Evolutionary conservation across 2,113 vertebrate genomes (phyloP).

Genomic region (Catharus fuscescens): DNA sequence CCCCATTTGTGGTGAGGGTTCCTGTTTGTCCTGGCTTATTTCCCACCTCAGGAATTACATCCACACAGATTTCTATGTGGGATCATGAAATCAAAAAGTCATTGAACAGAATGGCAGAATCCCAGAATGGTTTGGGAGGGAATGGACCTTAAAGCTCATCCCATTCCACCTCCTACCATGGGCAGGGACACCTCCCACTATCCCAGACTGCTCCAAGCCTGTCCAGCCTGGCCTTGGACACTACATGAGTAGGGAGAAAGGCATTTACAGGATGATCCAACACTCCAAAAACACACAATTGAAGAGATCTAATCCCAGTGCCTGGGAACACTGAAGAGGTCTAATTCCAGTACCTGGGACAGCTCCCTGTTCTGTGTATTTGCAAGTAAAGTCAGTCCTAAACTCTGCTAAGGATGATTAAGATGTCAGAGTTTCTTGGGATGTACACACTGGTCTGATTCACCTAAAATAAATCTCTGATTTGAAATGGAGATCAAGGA

Average conservation of each 20-base stretch:
- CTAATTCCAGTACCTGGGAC: neutral
- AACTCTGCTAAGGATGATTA: neutral
- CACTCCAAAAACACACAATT: too few relatives aligned
- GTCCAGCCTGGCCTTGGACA: neutral
- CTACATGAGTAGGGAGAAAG: fast-evolving
- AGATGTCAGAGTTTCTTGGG: neutral
- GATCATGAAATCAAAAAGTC: too few relatives aligned
- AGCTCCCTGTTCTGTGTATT: neutral
- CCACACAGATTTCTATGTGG: fast-evolving
- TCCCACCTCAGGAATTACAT: neutral
- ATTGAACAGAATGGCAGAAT: neutral
- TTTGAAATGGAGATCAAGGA: neutral
- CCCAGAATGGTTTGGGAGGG: neutral
- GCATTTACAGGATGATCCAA: neutral
- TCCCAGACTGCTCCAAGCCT: neutral
- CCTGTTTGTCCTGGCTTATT: neutral
- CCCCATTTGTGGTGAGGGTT: neutral
- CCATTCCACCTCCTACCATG: neutral
- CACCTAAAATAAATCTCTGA: neutral
- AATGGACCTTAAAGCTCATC: neutral
- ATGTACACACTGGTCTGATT: neutral
- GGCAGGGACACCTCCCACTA: neutral
- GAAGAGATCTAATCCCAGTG: neutral
- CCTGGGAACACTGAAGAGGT: neutral
- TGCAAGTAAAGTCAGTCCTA: neutral